Evolutionary conservation across 23 tunicate genomes (phyloP).

Genomic region (Styela clava): DNA sequence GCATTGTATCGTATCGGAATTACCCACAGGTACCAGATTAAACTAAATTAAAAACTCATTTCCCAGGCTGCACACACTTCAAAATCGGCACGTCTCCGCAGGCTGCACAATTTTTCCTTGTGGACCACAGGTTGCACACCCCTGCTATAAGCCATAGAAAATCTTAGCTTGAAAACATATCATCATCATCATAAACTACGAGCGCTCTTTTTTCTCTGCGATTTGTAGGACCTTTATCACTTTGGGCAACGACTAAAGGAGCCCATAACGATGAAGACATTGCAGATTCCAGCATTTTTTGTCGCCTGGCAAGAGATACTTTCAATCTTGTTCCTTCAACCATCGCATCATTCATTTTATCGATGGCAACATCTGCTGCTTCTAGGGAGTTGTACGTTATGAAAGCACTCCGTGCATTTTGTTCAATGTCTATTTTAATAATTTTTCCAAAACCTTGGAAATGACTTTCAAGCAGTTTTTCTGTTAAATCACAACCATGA

Average conservation of each 20-base stretch:
- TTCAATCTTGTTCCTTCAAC: conserved; percentile 62
- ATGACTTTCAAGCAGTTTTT: conserved; percentile 40
- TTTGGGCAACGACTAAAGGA: conserved; percentile 42
- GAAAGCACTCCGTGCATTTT: conserved; percentile 62
- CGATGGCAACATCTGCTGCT: conserved; percentile 81
- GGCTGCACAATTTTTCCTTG: too few relatives aligned
- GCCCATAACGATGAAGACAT: conserved; percentile 50
- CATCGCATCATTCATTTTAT: conserved; percentile 64
- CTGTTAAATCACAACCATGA: conserved; percentile 58
- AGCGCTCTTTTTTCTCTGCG: conserved; percentile 40
- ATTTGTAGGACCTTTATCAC: conserved; percentile 66
- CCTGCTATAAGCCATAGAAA: too few relatives aligned
- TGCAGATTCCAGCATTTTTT: conserved; percentile 58
- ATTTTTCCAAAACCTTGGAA: conserved; percentile 71
- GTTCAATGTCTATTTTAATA: conserved; percentile 64
- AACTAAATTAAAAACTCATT: too few relatives aligned
- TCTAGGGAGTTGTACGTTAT: conserved; percentile 64
- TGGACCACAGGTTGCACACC: too few relatives aligned
- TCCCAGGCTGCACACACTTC: too few relatives aligned
- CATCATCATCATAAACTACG: conserved; percentile 61
- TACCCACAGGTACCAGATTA: too few relatives aligned
- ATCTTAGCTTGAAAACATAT: not conserved
- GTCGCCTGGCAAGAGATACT: conserved; percentile 81
- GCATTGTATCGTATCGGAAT: too few relatives aligned
- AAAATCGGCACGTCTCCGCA: too few relatives aligned